Base-by-base conservation (phyloP, 2,888 invertebrate genomes). In the Agrotis ipsilon region DNA sequence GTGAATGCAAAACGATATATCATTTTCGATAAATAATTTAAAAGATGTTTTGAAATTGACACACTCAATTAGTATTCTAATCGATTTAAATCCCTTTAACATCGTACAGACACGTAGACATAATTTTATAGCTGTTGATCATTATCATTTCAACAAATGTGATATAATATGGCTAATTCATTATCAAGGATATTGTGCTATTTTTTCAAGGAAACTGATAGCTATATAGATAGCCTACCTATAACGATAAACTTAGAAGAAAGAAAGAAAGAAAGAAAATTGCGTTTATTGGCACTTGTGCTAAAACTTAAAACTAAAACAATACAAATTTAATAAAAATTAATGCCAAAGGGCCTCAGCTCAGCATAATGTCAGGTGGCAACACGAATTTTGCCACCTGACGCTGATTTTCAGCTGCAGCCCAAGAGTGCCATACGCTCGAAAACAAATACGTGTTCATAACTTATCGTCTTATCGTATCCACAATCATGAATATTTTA, bases 131-230 rank as follows among this genome's bases (percentile, higher is more conserved):
- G 45, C 67, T 24, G 60, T 66, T 55, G 63, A 72, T 71, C 64
- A 43, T 55, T 46, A 67, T 55, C n/a, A 64, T 70, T 52, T 57
- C 43, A 55, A 59, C 39, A 58, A 43, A 68, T 58, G 52, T 68
- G 63, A 78, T 68, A 72, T 78, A 69, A 74, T 62, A 45, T 49
- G 55, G 39, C 63, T 57, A 39, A 49, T 79, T 58, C 62, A 72
- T 68, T 84, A 82, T 68, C 72, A 72, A 82, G 60, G 66, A 57
- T 60, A 68, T 68, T 62, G 24, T 65, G 64, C 43, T 32, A 60
- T 55, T 78, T 62, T 62, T 79, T 48, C 69, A 70, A 71, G 57
- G 55, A 39, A 61, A 61, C 39, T 54, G 72, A 78, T 82, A 68
- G 18, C 46, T 43, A 27, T 7, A 11, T 24, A 45, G 39, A 39